These are phyloP conservation scores for Megaustenia siamemsis DNA, from an alignment of 2,888 invertebrate genomes.

Conservation along the genomic window DNA sequence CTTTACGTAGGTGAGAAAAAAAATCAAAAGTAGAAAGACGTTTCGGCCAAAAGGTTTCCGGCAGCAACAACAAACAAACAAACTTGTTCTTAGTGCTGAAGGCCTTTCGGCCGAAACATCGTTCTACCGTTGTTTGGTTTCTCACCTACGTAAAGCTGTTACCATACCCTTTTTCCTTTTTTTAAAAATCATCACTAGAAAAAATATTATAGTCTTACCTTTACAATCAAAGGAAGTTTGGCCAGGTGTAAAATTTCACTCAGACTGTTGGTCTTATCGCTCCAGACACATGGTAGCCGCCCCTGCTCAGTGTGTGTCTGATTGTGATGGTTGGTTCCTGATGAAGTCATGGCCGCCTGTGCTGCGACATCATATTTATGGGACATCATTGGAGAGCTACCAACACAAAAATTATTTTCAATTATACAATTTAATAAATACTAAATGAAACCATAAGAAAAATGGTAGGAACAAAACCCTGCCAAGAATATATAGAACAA, in stretches of 20 bases:
- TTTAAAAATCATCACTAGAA: not conserved
- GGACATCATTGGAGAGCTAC: not conserved
- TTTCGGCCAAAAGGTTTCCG: too few species aligned
- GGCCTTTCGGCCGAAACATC: not conserved
- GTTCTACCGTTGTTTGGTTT: too few species aligned
- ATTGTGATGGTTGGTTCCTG: conserved; percentile 12
- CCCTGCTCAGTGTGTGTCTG: not conserved
- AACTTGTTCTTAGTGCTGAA: not conserved
- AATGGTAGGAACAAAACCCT: too few species aligned
- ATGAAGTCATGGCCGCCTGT: not conserved
- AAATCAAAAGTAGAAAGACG: too few species aligned
- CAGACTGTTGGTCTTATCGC: conserved; percentile 20
- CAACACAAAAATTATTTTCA: too few species aligned
- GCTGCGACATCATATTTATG: conserved; percentile 32
- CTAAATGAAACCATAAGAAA: too few species aligned
- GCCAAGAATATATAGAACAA: too few species aligned
- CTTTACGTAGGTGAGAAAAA: too few species aligned
- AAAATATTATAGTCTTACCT: not conserved
- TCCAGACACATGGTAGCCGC: conserved; percentile 5
- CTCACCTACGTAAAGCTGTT: too few species aligned
- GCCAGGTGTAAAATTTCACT: conserved; percentile 34
- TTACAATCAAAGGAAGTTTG: conserved; percentile 40
- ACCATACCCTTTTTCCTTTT: too few species aligned
- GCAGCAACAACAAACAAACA: too few species aligned
- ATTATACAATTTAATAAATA: too few species aligned